Conservation (phyloP, 1,140 invertebrate species). For the Cherax destructor region DNA sequence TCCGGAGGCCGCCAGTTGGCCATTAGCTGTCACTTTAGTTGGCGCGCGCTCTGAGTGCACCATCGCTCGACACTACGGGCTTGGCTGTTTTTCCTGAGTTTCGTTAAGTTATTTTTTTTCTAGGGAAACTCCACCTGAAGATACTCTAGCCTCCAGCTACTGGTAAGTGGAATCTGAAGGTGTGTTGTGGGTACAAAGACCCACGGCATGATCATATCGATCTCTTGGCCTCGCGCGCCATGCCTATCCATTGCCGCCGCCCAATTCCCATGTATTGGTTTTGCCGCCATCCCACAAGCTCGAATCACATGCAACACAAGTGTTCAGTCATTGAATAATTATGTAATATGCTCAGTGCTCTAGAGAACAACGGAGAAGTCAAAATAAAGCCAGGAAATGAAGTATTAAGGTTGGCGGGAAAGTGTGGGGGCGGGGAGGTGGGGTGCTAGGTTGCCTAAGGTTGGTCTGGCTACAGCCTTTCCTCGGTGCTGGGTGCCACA, state of each 20-base stretch:
- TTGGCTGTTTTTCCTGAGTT: conserved; percentile 8
- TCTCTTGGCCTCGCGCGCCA: background rate
- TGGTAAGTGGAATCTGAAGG: background rate
- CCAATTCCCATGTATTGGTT: conserved; percentile 1
- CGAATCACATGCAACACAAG: background rate
- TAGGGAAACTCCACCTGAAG: conserved; percentile 5
- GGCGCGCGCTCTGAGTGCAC: conserved; percentile 8
- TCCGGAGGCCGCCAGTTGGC: conserved; percentile 9
- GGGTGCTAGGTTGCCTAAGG: background rate
- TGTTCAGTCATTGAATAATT: background rate
- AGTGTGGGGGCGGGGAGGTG: background rate
- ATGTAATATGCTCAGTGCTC: no score
- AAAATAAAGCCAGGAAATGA: background rate
- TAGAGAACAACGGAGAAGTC: background rate
- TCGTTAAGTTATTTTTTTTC: conserved; percentile 13
- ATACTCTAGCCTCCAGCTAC: background rate
- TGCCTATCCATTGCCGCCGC: background rate
- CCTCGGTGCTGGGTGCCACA: no score
- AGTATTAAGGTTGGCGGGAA: conserved; percentile 8
- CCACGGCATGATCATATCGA: conserved; percentile 3
- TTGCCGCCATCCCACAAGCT: background rate
- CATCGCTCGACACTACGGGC: conserved; percentile 3
- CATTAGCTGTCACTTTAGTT: conserved; percentile 19
- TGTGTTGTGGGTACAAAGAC: background rate
- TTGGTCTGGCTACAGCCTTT: background rate